A percentile compares a stretch with the other conserved stretches of the same genome.
phyloP scores from a whole-genome alignment of 2,113 vertebrate species.

The Megatriorchis doriae region DNA sequence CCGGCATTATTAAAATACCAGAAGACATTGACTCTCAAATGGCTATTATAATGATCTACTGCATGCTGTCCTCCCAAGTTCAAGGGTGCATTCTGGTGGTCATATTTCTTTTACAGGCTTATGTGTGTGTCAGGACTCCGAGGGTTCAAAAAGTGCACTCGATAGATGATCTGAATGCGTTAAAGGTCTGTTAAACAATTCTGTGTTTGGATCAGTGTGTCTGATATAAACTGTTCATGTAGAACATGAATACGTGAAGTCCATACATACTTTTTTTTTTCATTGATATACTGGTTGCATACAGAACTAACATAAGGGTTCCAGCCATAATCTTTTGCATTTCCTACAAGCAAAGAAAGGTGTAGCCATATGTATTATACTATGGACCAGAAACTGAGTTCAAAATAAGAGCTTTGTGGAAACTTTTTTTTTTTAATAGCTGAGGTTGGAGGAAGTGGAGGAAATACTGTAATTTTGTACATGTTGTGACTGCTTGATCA shows the following conservation, averaged over 20 bases:
- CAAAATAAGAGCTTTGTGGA: neutral
- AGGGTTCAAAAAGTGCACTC: neutral
- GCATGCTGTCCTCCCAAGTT: neutral
- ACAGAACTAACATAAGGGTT: neutral
- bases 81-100: neutral
- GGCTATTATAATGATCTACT: neutral
- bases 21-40: neutral
- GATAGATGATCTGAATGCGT: neutral
- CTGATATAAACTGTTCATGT: neutral
- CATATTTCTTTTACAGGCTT: neutral
- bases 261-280: neutral
- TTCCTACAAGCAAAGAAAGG: neutral
- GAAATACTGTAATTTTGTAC: neutral
- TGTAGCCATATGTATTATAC: neutral
- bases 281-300: neutral
- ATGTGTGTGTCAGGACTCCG: neutral
- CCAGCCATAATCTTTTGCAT: neutral
- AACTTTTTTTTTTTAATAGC: neutral
- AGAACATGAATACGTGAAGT: neutral
- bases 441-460: neutral
- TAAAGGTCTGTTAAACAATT: neutral
- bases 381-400: neutral
- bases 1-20: neutral
- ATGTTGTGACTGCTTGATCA: neutral
- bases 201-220: neutral